Percentiles rank a stretch among this genome's conserved stretches.
Evolutionary conservation across 2,888 invertebrate species (phyloP).

Genomic region (Sarcophaga carnaria): DNA sequence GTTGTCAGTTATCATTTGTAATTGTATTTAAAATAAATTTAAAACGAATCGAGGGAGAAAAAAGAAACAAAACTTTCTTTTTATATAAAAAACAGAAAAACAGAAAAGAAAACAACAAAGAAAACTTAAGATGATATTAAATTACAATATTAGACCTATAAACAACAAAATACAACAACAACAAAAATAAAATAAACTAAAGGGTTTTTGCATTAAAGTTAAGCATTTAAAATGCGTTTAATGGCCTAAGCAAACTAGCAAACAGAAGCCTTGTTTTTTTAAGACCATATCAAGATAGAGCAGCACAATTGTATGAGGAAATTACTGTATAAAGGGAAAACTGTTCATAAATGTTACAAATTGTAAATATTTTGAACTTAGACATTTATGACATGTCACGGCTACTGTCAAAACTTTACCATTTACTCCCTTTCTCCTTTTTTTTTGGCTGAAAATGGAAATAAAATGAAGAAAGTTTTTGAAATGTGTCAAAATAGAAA

Average conservation of each 20-base stretch:
- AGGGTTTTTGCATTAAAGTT: slow-evolving; percentile 39
- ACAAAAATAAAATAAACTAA: slow-evolving; percentile 21
- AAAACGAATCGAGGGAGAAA: slow-evolving; percentile 3
- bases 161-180: neutral
- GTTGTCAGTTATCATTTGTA: slow-evolving; percentile 66
- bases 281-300: slow-evolving; percentile 39
- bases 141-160: slow-evolving; percentile 54
- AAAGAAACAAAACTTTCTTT: slow-evolving; percentile 53
- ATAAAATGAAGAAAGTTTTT: neutral
- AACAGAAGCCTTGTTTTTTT: slow-evolving; percentile 14
- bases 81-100: slow-evolving; percentile 4
- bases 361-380: slow-evolving; percentile 5
- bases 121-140: slow-evolving; percentile 65
- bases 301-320: slow-evolving; percentile 47
- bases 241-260: slow-evolving; percentile 19
- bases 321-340: slow-evolving; percentile 7
- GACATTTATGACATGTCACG: slow-evolving; percentile 53
- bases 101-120: slow-evolving; percentile 10
- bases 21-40: slow-evolving; percentile 60
- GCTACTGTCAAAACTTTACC: slow-evolving; percentile 30
- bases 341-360: slow-evolving; percentile 22
- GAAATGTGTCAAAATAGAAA: neutral
- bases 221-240: slow-evolving; percentile 57
- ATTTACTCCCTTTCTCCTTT: neutral
- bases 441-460: neutral